Conservation (phyloP, 2,797 vertebrate species). For the Choloepus didactylus region DNA sequence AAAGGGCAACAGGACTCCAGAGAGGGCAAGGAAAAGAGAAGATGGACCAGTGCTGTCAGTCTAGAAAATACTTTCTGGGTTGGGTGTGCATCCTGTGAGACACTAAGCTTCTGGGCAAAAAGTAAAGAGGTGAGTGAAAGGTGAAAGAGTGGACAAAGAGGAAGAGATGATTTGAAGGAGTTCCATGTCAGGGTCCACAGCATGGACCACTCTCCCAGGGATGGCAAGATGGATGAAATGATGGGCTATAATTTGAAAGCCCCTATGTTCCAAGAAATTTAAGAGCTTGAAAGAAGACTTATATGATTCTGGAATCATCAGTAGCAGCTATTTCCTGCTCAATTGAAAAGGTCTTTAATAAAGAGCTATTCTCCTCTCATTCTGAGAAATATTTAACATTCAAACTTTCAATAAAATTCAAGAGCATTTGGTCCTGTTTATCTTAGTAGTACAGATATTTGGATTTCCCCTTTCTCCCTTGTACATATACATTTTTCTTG, state of each 20-base stretch:
- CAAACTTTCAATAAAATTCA: background rate
- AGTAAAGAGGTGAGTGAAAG: too few species aligned
- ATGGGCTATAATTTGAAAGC: too few species aligned
- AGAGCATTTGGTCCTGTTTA: background rate
- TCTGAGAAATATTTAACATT: background rate
- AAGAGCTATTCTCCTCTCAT: background rate
- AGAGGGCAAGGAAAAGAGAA: background rate
- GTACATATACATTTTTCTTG: background rate
- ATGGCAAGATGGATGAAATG: too few species aligned
- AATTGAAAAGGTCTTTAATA: background rate
- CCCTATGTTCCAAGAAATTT: background rate
- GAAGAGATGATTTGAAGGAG: too few species aligned
- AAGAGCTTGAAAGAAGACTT: background rate
- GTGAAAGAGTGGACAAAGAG: too few species aligned
- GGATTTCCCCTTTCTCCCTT: background rate
- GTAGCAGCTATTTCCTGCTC: background rate
- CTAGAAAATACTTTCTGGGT: too few species aligned
- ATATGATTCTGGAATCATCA: background rate
- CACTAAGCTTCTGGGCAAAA: too few species aligned
- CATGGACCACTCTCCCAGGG: too few species aligned
- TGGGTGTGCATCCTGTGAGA: background rate
- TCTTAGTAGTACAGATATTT: background rate
- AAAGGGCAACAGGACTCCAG: background rate
- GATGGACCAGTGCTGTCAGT: too few species aligned
- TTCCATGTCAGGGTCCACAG: too few species aligned